Conservation (phyloP, 2,113 vertebrate genomes). For the Barbus barbus region DNA sequence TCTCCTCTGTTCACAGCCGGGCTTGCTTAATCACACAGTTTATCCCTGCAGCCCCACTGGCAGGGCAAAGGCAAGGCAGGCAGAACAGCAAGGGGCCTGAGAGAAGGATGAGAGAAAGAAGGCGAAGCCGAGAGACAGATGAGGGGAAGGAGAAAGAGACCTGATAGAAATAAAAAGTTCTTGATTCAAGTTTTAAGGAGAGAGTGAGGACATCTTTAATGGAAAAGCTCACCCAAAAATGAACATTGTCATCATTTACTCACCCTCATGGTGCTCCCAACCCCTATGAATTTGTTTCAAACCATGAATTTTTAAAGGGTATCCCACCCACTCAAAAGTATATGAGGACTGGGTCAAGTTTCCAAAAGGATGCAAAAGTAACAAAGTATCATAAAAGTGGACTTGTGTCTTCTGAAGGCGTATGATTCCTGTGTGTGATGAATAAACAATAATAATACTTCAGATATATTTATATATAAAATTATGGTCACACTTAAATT, state of each 20-base stretch:
- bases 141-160: slow-evolving; percentile 17
- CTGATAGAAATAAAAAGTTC: slow-evolving; percentile 41
- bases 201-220: not conserved
- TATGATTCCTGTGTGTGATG: not conserved
- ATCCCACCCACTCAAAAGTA: not conserved
- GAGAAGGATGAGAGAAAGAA: slow-evolving; percentile 43
- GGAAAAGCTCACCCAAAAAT: not conserved
- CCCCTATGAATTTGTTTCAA: not conserved
- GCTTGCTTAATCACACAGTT: slow-evolving; percentile 75
- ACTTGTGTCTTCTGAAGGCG: not conserved
- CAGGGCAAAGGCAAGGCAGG: slow-evolving; percentile 71
- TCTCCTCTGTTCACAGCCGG: slow-evolving; percentile 69
- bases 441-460: too few species aligned
- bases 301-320: not conserved
- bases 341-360: not conserved
- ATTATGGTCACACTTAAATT: too few species aligned
- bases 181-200: slow-evolving; percentile 39
- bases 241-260: not conserved
- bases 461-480: too few species aligned
- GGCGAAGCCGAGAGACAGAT: slow-evolving; percentile 29
- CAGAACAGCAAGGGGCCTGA: slow-evolving; percentile 56
- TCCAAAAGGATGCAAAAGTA: not conserved
- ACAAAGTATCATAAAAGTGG: not conserved
- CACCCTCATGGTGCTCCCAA: not conserved
- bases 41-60: slow-evolving; percentile 68